A percentile compares a stretch with the other conserved stretches of the same genome.
phyloP scores from a whole-genome alignment of 2,113 vertebrate species.

The Muscicapa adusta region DNA sequence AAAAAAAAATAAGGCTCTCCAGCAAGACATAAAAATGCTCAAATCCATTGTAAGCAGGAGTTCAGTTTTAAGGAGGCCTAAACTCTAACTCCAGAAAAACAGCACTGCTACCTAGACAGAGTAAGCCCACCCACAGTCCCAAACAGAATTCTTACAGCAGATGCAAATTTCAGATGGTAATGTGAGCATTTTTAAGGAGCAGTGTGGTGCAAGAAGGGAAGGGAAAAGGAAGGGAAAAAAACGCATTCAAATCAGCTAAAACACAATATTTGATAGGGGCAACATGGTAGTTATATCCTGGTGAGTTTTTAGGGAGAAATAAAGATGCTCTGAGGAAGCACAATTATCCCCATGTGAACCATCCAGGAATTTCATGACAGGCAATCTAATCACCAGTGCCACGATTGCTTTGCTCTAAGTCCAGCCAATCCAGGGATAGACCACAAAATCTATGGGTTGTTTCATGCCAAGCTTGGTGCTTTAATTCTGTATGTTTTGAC shows the following conservation, averaged over 20 bases:
- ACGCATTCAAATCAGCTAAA: background rate
- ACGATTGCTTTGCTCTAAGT: background rate
- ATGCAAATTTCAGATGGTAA: background rate
- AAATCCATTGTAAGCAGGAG: background rate
- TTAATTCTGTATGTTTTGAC: background rate
- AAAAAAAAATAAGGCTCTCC: background rate
- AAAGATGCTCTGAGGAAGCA: background rate
- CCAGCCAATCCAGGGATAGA: background rate
- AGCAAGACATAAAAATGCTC: background rate
- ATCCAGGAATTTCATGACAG: background rate
- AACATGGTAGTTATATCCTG: background rate
- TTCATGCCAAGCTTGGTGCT: background rate
- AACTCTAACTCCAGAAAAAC: background rate
- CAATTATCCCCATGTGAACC: background rate
- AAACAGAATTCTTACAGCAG: background rate
- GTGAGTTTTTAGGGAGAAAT: background rate
- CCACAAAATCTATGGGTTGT: background rate
- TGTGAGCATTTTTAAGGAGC: background rate
- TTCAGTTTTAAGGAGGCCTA: background rate
- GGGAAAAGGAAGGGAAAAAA: background rate
- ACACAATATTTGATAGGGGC: background rate
- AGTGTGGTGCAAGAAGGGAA: background rate
- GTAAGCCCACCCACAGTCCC: background rate
- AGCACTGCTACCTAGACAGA: background rate
- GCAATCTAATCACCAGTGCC: background rate